phyloP scores from a whole-genome alignment of 2,113 vertebrate species.

The Acrocephalus arundinaceus region DNA sequence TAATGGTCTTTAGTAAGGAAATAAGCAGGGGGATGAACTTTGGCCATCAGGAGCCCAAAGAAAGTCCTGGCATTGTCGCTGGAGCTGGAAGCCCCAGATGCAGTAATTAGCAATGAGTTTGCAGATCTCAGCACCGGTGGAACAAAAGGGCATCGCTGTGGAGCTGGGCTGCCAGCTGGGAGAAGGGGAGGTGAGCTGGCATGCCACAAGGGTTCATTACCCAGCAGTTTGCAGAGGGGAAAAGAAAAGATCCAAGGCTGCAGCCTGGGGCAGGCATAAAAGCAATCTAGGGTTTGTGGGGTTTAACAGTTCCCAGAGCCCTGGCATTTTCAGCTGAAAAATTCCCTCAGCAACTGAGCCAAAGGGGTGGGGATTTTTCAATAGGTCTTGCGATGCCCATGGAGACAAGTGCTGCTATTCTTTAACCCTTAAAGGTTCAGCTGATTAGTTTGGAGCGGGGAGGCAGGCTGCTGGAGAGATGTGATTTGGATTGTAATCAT shows the following conservation, averaged over 20 bases:
- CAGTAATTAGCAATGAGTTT: constrained; percentile 32
- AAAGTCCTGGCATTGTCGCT: constrained; percentile 29
- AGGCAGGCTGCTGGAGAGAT: constrained; percentile 26
- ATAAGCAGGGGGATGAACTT: constrained; percentile 66
- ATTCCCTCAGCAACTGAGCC: constrained; percentile 32
- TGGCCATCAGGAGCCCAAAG: constrained; percentile 19
- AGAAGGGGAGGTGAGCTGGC: constrained; percentile 28
- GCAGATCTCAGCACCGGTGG: constrained; percentile 5
- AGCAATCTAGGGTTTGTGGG: constrained; percentile 18
- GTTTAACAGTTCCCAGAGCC: constrained; percentile 49
- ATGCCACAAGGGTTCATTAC: constrained; percentile 32
- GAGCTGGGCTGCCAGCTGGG: constrained; percentile 36
- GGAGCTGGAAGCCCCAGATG: constrained; percentile 36
- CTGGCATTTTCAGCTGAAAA: constrained; percentile 59
- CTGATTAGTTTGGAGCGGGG: constrained; percentile 35
- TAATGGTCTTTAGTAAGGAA: constrained; percentile 72
- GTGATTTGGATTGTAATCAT: not conserved
- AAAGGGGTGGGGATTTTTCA: constrained; percentile 41
- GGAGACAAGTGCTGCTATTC: constrained; percentile 61
- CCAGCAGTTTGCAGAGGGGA: constrained; percentile 16
- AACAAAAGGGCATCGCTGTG: constrained; percentile 10
- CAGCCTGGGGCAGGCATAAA: constrained; percentile 31
- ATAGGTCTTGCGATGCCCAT: constrained; percentile 46
- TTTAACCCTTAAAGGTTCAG: constrained; percentile 70
- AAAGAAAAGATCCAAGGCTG: constrained; percentile 24